These are phyloP conservation scores for Amphiduros pacificus DNA, from an alignment of 2,888 invertebrate genomes.

Conservation along the genomic window DNA sequence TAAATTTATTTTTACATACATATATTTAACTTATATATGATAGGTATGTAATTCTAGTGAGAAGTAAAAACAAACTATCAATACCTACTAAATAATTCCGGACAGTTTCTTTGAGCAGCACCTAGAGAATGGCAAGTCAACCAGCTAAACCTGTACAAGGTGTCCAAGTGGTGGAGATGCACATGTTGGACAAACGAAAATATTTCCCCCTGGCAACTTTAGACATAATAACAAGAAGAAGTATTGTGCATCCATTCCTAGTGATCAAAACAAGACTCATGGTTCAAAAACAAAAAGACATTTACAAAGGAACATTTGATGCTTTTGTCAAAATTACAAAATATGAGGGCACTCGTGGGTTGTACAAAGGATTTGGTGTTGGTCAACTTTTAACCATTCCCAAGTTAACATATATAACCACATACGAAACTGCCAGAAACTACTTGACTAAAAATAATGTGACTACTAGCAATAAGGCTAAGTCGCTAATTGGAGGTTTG, in stretches of 20 bases:
- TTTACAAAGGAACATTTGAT: conserved; percentile 79
- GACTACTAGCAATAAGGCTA: conserved; percentile 60
- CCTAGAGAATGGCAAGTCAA: not conserved
- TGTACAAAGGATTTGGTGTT: conserved; percentile 94
- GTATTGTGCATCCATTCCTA: conserved; percentile 85
- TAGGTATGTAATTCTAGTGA: too few relatives aligned
- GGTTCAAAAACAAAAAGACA: conserved; percentile 62
- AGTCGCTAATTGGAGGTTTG: conserved; percentile 81
- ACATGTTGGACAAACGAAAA: conserved; percentile 95
- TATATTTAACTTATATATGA: too few relatives aligned
- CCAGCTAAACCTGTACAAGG: not conserved
- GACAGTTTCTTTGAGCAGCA: too few relatives aligned
- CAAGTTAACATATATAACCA: conserved; percentile 74
- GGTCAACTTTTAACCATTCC: conserved; percentile 75
- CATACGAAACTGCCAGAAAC: conserved; percentile 89
- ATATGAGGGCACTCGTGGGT: conserved; percentile 80
- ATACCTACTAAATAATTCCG: too few relatives aligned
- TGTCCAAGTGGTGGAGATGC: conserved; percentile 82
- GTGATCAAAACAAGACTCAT: conserved; percentile 93
- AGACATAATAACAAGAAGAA: conserved; percentile 78
- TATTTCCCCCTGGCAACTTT: conserved; percentile 91
- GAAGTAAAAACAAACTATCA: too few relatives aligned
- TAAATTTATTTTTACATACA: too few relatives aligned
- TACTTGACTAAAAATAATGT: conserved; percentile 70
- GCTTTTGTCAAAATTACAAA: conserved; percentile 85